Percentiles rank a stretch among this genome's conserved stretches.
Evolutionary conservation across 2,888 invertebrate genomes (phyloP).

Genomic region (Drosophila peninsularis): DNA sequence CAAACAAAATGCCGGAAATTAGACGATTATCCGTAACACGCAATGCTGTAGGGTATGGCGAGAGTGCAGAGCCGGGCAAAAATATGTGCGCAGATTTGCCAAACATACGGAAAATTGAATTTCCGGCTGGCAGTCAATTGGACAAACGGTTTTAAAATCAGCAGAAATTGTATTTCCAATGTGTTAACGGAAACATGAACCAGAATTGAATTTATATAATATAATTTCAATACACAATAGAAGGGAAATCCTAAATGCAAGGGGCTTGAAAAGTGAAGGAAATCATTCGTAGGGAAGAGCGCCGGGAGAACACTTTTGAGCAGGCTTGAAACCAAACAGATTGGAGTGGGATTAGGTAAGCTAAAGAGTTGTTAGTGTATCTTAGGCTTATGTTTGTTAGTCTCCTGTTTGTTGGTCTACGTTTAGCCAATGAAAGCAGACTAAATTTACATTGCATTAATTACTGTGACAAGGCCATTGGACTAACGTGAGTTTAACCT

Average conservation of each 20-base stretch:
- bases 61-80: background rate
- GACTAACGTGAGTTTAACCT: no score
- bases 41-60: background rate
- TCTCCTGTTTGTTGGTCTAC: background rate
- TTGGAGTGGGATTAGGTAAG: background rate
- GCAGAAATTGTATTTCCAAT: conserved; percentile 37
- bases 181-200: conserved; percentile 53
- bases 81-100: conserved; percentile 25
- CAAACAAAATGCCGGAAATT: conserved; percentile 71
- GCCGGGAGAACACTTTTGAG: no score
- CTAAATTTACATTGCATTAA: background rate
- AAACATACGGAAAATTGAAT: conserved; percentile 63
- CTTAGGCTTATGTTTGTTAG: background rate
- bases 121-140: conserved; percentile 48
- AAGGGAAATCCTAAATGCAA: background rate
- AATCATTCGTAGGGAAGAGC: background rate
- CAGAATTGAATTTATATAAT: conserved; percentile 37
- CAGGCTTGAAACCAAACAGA: background rate
- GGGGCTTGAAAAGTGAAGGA: background rate
- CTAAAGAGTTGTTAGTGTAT: background rate
- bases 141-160: conserved; percentile 30
- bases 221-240: conserved; percentile 15
- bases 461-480: background rate
- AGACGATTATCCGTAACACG: conserved; percentile 56
- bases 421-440: background rate